phyloP scores from a whole-genome alignment of 2,113 vertebrate species.

The Melanotaenia duboulayi region DNA sequence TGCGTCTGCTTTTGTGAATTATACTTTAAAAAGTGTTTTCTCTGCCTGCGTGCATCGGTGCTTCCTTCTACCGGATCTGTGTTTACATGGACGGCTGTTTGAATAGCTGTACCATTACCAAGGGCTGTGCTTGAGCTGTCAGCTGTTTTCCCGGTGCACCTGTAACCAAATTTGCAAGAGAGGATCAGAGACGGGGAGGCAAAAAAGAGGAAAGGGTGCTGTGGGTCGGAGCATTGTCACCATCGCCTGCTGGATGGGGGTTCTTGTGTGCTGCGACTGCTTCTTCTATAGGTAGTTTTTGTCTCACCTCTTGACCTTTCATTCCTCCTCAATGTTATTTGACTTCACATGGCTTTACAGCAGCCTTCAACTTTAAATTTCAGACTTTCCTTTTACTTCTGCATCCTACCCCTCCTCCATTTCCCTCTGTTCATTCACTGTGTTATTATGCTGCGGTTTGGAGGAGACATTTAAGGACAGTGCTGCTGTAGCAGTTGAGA shows the following conservation, averaged over 20 bases:
- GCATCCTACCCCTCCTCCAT: background rate
- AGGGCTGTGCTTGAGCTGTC: slow-evolving; percentile 44
- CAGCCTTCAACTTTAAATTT: slow-evolving; percentile 2
- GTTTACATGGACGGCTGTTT: slow-evolving; percentile 15
- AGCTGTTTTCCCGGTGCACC: slow-evolving; percentile 52
- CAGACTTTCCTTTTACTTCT: slow-evolving; percentile 18
- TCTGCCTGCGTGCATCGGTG: background rate
- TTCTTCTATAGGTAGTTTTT: slow-evolving; percentile 85
- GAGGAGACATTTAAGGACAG: slow-evolving; percentile 74
- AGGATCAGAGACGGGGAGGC: slow-evolving; percentile 40
- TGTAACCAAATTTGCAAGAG: slow-evolving; percentile 48
- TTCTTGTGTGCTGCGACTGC: slow-evolving; percentile 86
- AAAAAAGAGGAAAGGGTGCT: slow-evolving; percentile 27
- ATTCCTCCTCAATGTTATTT: slow-evolving; percentile 17
- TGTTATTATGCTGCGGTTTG: slow-evolving; percentile 58
- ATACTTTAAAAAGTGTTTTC: slow-evolving; percentile 15
- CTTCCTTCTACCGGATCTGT: background rate
- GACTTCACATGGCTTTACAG: background rate
- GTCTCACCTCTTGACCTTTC: background rate
- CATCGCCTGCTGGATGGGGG: slow-evolving; percentile 79
- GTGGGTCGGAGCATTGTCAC: slow-evolving; percentile 45
- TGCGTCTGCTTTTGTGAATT: slow-evolving; percentile 40
- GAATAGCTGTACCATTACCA: slow-evolving; percentile 10
- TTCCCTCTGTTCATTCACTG: slow-evolving; percentile 16
- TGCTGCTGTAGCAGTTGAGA: slow-evolving; percentile 65